These are phyloP conservation scores for Campoplex nolae DNA, from an alignment of 2,888 invertebrate genomes.

Conservation along the genomic window DNA sequence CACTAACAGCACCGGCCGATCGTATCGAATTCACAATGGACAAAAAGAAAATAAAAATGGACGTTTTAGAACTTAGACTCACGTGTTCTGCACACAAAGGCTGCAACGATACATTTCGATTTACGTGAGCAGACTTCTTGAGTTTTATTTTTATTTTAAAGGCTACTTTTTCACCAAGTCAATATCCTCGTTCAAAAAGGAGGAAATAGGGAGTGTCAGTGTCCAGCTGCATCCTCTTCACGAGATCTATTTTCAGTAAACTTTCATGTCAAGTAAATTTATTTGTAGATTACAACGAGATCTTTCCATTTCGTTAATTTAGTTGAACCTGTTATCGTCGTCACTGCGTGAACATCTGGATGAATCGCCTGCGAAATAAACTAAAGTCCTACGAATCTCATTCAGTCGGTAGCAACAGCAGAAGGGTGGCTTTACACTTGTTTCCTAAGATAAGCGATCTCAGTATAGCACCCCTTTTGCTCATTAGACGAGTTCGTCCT, in stretches of 20 bases:
- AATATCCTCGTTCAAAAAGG: neutral
- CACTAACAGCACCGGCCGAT: neutral
- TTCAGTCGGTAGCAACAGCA: conserved; percentile 8
- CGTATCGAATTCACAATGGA: neutral
- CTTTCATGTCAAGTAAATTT: neutral
- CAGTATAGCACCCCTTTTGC: neutral
- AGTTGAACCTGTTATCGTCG: neutral
- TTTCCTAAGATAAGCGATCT: conserved; percentile 41
- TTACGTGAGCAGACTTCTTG: neutral
- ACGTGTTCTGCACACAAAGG: neutral
- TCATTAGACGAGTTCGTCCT: conserved; percentile 22
- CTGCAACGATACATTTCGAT: neutral
- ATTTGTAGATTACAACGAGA: neutral
- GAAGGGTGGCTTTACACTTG: conserved; percentile 42
- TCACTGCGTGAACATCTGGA: conserved; percentile 49
- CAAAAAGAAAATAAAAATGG: neutral
- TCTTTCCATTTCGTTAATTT: conserved; percentile 1
- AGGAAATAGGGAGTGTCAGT: neutral
- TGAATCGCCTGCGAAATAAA: conserved; percentile 46
- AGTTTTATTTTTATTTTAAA: neutral
- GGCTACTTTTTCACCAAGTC: neutral
- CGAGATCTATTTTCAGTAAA: neutral
- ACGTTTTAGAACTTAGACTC: neutral
- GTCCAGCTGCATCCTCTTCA: neutral
- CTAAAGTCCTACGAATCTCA: conserved; percentile 39